Conservation (phyloP, 2,888 invertebrate species). For the Drosophila merina region DNA sequence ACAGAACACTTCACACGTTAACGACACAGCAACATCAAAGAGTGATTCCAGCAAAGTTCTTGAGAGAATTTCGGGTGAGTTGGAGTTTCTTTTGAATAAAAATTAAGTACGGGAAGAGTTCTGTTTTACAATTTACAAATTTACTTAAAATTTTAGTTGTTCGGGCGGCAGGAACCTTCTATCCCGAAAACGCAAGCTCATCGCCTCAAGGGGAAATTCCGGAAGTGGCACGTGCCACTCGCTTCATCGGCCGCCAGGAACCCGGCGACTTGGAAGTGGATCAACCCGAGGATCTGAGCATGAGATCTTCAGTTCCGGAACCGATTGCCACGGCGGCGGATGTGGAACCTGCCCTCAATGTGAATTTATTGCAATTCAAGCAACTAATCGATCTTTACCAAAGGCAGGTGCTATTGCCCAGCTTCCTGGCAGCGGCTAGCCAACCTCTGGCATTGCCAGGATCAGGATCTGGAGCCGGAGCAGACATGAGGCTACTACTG, state of each 20-base stretch:
- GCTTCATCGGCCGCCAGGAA: not conserved
- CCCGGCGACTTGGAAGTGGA: not conserved
- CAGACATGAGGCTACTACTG: constrained; percentile 65
- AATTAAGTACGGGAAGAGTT: not conserved
- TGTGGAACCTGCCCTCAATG: constrained; percentile 5
- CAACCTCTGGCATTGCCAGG: constrained; percentile 32
- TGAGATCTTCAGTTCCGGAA: constrained; percentile 39
- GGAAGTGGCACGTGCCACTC: not conserved
- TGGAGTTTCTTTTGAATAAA: not conserved
- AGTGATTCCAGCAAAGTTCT: not conserved
- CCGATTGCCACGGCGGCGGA: not conserved
- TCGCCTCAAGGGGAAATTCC: constrained; percentile 4
- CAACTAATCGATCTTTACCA: constrained; percentile 67
- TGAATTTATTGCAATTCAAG: constrained; percentile 69
- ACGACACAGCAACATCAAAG: not conserved
- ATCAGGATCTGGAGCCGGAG: not conserved
- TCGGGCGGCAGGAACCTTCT: constrained; percentile 83
- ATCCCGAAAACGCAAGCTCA: constrained; percentile 78
- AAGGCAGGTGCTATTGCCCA: constrained; percentile 66
- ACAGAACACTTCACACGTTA: constrained; percentile 18
- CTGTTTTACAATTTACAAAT: not conserved
- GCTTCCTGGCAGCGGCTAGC: constrained; percentile 66
- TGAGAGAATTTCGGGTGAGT: constrained; percentile 60
- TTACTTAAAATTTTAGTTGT: constrained; percentile 77
- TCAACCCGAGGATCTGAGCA: constrained; percentile 66